phyloP scores from a whole-genome alignment of 2,888 invertebrate species.

The Drosophila melanosoma region DNA sequence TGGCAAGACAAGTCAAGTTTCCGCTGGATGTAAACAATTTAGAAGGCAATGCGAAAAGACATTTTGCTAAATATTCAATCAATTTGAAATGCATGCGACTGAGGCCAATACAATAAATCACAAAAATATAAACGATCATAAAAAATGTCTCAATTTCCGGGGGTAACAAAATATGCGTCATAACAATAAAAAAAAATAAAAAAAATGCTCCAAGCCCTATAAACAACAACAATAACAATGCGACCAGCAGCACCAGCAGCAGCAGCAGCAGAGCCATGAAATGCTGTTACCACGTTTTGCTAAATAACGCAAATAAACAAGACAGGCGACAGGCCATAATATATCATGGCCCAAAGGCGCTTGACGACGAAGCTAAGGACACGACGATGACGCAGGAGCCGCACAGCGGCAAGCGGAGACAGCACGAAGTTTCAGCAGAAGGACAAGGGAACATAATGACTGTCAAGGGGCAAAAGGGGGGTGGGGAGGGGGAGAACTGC shows the following conservation, averaged over 20 bases:
- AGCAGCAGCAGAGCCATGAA: neutral
- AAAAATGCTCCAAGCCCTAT: constrained; percentile 54
- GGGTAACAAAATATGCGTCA: constrained; percentile 72
- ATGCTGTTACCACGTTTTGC: constrained; percentile 59
- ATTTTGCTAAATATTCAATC: constrained; percentile 76
- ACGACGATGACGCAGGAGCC: constrained; percentile 20
- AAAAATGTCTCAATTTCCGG: constrained; percentile 73
- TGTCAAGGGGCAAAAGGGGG: constrained; percentile 55
- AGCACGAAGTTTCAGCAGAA: constrained; percentile 16
- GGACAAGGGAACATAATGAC: constrained; percentile 57
- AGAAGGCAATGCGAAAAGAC: constrained; percentile 65
- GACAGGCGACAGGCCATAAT: constrained; percentile 78
- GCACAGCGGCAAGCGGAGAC: constrained; percentile 18
- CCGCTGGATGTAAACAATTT: constrained; percentile 69
- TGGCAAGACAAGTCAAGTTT: constrained; percentile 19
- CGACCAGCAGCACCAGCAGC: neutral
- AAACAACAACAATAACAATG: constrained; percentile 1
- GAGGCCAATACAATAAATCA: constrained; percentile 70
- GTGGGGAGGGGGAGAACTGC: neutral
- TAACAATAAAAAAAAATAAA: constrained; percentile 75
- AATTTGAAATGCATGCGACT: constrained; percentile 71
- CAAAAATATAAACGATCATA: constrained; percentile 37
- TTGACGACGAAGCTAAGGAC: constrained; percentile 48
- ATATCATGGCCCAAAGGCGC: constrained; percentile 79
- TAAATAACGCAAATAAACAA: constrained; percentile 76